Evolutionary conservation across 2,888 invertebrate genomes (phyloP), one percentile per base, ranked within the genome.

Genomic region (Neoscelio sp.): DNA sequence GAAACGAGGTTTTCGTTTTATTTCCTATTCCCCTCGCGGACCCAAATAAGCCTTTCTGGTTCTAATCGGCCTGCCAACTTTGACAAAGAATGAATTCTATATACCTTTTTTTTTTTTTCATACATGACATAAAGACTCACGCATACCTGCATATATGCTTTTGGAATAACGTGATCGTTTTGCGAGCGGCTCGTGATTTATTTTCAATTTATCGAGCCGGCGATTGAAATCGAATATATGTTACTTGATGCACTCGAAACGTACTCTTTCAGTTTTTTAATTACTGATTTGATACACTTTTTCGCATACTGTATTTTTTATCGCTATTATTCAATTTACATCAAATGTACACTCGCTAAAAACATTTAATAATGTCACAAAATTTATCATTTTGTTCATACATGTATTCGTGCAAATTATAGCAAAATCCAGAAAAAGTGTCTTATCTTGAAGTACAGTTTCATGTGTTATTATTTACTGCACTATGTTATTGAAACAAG

Each of bases 121-220:
- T 60, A 70, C 60, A 20, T 13, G 50, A 28, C 48, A 23, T 60
- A 70, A 35, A 68, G 56, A 58, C 58, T 44, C 58, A 58, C 54
- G 20, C 50, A 56, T 44, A 65, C 44, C 17, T 20, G 35, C 26
- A 35, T 60, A 50, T 60, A 73, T 73, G 33, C 76, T 75, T 50
- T 46, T 48, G 78, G 38, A 73, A 64, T 73, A 46, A 64, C 80
- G 18, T 33, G 60, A 60, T 52, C 60, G 58, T 70, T 70, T 70
- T 60, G 40, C 74, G 82, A 82, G 71, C 79, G 84, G 73, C 20
- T 70, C 4, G 62, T 76, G 85, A 82, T 67, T 30, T 54, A 80
- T 82, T 81, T 82, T 81, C 75, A 81, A 84, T 85, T 83, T 71
- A 76, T 82, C 79, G 73, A 79, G 42, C 65, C 78, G 78, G 35